phyloP scores from a whole-genome alignment of 1,140 invertebrate species.

The Seison nebaliae region DNA sequence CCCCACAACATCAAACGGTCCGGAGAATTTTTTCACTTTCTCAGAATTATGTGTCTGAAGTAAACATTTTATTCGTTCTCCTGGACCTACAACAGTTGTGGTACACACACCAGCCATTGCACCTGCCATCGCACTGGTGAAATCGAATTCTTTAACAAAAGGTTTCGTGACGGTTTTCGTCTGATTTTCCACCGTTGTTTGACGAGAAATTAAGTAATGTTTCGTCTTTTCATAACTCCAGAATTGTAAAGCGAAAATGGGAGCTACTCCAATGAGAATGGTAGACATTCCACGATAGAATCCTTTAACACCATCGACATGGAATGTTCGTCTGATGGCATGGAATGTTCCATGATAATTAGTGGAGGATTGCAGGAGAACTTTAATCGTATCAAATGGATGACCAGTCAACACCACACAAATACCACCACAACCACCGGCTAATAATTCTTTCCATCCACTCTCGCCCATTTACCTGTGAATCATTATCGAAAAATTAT shows the following conservation, averaged over 20 bases:
- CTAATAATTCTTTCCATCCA: slow-evolving; percentile 86
- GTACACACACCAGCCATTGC: slow-evolving; percentile 67
- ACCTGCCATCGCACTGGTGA: slow-evolving; percentile 37
- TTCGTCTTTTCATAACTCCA: slow-evolving; percentile 73
- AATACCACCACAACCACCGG: slow-evolving; percentile 79
- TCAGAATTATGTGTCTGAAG: slow-evolving; percentile 44
- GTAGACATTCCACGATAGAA: slow-evolving; percentile 39
- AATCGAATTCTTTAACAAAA: neutral
- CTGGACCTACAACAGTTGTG: slow-evolving; percentile 83
- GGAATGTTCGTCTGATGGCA: slow-evolving; percentile 73
- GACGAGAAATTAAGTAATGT: slow-evolving; percentile 41
- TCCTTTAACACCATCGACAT: slow-evolving; percentile 27
- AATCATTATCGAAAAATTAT: no score
- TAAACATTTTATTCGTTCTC: slow-evolving; percentile 85
- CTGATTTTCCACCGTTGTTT: slow-evolving; percentile 38
- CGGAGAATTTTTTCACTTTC: slow-evolving; percentile 49
- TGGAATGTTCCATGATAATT: slow-evolving; percentile 68
- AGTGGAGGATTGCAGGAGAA: no score
- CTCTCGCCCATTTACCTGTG: no score
- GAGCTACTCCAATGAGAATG: slow-evolving; percentile 35
- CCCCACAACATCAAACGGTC: slow-evolving; percentile 64
- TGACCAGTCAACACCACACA: slow-evolving; percentile 76
- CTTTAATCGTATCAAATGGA: slow-evolving; percentile 52
- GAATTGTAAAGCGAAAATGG: slow-evolving; percentile 60
- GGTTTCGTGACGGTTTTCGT: no score